phyloP scores from a whole-genome alignment of 2,113 vertebrate species.

The Empidonax alnorum region DNA sequence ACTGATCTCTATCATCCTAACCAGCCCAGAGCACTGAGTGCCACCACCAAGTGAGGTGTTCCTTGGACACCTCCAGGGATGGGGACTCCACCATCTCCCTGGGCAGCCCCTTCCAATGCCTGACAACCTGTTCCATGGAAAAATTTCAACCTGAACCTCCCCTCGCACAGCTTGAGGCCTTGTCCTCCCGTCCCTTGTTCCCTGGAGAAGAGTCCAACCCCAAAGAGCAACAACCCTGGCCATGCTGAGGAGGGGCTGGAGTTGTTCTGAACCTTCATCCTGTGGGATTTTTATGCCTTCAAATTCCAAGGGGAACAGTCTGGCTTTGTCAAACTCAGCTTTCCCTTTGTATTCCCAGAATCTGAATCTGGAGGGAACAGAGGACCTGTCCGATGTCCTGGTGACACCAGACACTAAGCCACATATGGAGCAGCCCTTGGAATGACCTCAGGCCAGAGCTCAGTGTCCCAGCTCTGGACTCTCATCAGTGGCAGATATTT shows the following conservation, averaged over 20 bases:
- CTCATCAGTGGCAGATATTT: neutral
- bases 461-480: neutral
- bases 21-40: neutral
- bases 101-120: neutral
- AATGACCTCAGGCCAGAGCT: neutral
- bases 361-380: conserved; percentile 66
- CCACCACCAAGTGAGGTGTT: neutral
- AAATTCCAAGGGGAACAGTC: too few species aligned
- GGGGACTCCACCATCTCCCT: neutral
- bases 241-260: neutral
- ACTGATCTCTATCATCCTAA: neutral
- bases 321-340: neutral
- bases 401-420: conserved; percentile 60
- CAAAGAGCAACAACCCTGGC: neutral
- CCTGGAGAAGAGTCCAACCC: neutral
- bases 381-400: conserved; percentile 76
- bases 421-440: accelerated
- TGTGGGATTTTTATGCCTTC: neutral
- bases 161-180: neutral
- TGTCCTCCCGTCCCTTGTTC: neutral
- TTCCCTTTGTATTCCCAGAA: conserved; percentile 61
- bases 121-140: neutral
- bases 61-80: neutral
- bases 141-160: neutral
- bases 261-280: accelerated